Percentiles rank a stretch among this genome's conserved stretches.
Conservation (phyloP, 1,140 invertebrate genomes). For the Aricia agestis region DNA sequence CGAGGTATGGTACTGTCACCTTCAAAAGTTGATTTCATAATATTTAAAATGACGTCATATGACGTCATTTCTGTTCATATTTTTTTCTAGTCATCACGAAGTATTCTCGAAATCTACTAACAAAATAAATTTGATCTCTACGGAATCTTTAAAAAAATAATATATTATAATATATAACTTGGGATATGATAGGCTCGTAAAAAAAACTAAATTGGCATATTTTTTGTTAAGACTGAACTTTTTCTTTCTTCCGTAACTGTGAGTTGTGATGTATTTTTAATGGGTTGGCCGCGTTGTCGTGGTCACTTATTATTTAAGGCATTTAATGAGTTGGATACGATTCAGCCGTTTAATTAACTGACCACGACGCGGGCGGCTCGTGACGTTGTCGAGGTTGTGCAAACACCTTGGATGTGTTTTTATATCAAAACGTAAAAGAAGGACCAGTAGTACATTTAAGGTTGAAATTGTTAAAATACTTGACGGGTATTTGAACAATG, state of each 20-base stretch:
- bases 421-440: constrained; percentile 72
- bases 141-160: not conserved
- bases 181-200: too few species aligned
- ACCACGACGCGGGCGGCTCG: not conserved
- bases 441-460: constrained; percentile 59
- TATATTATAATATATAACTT: too few species aligned
- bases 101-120: not conserved
- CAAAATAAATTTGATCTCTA: not conserved
- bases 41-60: not conserved
- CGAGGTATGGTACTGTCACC: not conserved
- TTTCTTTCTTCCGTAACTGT: constrained; percentile 38
- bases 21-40: not conserved
- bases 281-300: not conserved
- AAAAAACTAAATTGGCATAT: not conserved
- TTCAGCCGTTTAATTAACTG: constrained; percentile 25
- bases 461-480: constrained; percentile 44
- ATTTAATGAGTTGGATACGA: constrained; percentile 15
- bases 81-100: not conserved
- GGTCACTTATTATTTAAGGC: constrained; percentile 7
- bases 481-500: constrained; percentile 30
- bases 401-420: constrained; percentile 42
- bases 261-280: constrained; percentile 19
- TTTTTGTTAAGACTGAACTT: constrained; percentile 43
- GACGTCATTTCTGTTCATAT: not conserved
- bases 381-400: constrained; percentile 50